These are phyloP conservation scores for Dolichallabes microphthalmus DNA, from an alignment of 2,113 vertebrate genomes.

Conservation along the genomic window DNA sequence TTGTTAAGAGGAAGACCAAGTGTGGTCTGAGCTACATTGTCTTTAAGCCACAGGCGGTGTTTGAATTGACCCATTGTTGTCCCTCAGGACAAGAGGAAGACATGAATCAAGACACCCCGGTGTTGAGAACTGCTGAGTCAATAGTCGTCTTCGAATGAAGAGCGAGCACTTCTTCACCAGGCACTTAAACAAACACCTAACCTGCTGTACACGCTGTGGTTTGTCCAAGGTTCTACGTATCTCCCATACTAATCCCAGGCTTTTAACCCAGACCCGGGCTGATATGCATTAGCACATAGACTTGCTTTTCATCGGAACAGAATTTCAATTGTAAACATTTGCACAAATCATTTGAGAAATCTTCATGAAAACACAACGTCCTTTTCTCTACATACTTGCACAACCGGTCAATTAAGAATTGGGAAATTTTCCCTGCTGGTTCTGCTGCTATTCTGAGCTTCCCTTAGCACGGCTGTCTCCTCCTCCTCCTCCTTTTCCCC, in stretches of 20 bases:
- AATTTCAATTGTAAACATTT: neutral
- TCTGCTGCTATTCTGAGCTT: neutral
- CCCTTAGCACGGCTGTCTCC: neutral
- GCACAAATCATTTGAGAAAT: neutral
- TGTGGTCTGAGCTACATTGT: neutral
- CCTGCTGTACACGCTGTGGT: neutral
- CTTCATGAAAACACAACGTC: neutral
- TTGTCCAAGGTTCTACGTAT: neutral
- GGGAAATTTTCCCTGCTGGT: neutral
- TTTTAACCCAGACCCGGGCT: neutral
- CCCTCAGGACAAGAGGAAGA: neutral
- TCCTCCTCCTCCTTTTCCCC: neutral
- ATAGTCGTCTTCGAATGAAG: neutral
- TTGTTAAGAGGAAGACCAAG: neutral
- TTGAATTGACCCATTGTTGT: neutral
- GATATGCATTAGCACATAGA: neutral
- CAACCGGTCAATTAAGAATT: neutral
- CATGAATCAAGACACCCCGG: neutral
- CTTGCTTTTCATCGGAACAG: neutral
- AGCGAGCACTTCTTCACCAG: neutral
- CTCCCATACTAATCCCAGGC: neutral
- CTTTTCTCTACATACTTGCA: neutral
- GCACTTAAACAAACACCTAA: neutral
- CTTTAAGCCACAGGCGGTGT: neutral
- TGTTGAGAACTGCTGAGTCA: neutral